Conservation (phyloP, 1,140 invertebrate species). For the Macrobrachium nipponense region DNA sequence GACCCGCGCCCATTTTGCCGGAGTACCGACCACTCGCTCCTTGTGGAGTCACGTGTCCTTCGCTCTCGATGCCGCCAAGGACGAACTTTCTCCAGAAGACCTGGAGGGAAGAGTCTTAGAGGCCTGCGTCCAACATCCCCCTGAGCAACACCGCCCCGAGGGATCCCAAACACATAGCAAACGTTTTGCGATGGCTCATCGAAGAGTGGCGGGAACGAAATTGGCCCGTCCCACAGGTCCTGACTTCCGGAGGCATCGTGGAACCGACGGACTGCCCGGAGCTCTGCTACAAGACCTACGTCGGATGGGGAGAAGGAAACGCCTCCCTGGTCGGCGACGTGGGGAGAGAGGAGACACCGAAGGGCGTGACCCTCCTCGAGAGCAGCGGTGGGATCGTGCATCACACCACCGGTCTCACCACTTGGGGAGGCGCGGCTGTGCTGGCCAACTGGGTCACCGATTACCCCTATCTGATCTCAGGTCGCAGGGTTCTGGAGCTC, state of each 20-base stretch:
- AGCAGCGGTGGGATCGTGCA: constrained; percentile 48
- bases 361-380: constrained; percentile 57
- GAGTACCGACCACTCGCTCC: constrained; percentile 31
- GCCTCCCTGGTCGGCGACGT: not conserved
- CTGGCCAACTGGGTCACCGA: constrained; percentile 53
- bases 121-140: constrained; percentile 39
- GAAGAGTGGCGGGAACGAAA: constrained; percentile 30
- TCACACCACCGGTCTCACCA: constrained; percentile 59
- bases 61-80: constrained; percentile 20
- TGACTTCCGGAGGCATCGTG: not conserved
- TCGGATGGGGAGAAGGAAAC: constrained; percentile 22
- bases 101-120: constrained; percentile 12
- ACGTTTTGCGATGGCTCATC: constrained; percentile 44
- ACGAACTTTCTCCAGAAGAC: constrained; percentile 7
- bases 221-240: constrained; percentile 32
- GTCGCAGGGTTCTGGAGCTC: constrained; percentile 56
- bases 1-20: constrained; percentile 44
- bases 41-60: constrained; percentile 37
- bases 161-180: not conserved
- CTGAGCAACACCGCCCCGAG: constrained; percentile 24
- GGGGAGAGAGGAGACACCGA: not conserved
- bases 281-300: constrained; percentile 40
- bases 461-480: constrained; percentile 34
- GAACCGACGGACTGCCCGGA: not conserved
- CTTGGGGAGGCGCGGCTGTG: constrained; percentile 56